Conservation (phyloP, 2,113 vertebrate genomes). For the Telmatochromis sp. region DNA sequence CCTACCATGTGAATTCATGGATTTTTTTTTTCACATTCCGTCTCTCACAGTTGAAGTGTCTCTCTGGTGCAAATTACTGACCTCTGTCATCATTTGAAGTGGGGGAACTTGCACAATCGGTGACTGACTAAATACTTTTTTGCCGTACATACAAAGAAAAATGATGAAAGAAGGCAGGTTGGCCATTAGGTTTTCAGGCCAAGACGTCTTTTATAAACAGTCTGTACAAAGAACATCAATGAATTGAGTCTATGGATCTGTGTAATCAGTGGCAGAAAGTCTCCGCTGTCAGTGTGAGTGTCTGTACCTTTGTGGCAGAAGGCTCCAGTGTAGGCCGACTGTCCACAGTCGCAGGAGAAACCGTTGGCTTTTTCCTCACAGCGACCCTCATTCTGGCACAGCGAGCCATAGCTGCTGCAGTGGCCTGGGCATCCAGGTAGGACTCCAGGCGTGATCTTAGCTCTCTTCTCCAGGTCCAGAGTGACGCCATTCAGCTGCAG, state of each 20-base stretch:
- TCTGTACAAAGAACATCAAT: not conserved
- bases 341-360: conserved; percentile 85
- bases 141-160: not conserved
- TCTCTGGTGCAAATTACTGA: too few relatives aligned
- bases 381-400: conserved; percentile 84
- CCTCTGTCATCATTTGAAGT: too few relatives aligned
- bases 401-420: conserved; percentile 87
- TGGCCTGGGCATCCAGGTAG: conserved; percentile 90
- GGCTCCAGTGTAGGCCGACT: conserved; percentile 80
- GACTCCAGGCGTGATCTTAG: conserved; percentile 88
- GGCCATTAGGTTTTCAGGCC: not conserved
- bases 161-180: not conserved
- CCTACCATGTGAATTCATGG: too few relatives aligned
- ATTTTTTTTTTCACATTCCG: too few relatives aligned
- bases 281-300: not conserved
- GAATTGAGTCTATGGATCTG: not conserved
- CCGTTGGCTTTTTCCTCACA: conserved; percentile 82
- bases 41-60: too few relatives aligned
- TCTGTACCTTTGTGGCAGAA: conserved; percentile 86
- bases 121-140: too few relatives aligned
- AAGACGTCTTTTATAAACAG: not conserved
- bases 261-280: not conserved
- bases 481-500: conserved; percentile 85
- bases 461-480: conserved; percentile 88
- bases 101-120: too few relatives aligned